Conservation (phyloP, 2,113 vertebrate species). For the Colaptes auratus region DNA sequence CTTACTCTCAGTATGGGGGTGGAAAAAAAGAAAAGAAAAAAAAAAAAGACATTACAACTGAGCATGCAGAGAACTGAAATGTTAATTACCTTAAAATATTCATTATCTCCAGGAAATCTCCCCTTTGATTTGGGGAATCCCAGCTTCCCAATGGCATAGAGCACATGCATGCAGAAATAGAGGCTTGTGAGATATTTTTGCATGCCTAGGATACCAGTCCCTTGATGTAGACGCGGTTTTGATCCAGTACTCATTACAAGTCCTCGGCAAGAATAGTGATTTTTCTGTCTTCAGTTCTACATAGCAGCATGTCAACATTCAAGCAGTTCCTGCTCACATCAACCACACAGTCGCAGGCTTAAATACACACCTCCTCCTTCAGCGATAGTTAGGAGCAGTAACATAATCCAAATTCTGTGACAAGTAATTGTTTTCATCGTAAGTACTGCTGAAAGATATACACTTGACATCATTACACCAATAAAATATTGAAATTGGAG, state of each 20-base stretch:
- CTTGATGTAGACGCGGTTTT: neutral
- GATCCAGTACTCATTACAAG: neutral
- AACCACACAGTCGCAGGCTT: neutral
- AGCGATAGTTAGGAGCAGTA: neutral
- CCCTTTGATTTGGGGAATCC: neutral
- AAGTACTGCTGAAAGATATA: neutral
- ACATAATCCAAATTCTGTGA: neutral
- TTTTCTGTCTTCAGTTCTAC: neutral
- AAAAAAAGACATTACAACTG: neutral
- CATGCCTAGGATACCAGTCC: neutral
- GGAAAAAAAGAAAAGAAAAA: neutral
- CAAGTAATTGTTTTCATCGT: neutral
- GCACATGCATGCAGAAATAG: neutral
- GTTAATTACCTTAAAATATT: slow-evolving; percentile 26
- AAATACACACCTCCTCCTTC: neutral
- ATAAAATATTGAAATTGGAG: neutral
- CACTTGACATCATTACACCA: neutral
- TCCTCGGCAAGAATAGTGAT: neutral
- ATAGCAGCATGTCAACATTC: neutral
- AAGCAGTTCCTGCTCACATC: neutral
- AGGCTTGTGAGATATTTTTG: neutral
- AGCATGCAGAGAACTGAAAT: neutral
- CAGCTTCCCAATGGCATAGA: neutral
- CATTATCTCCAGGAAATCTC: slow-evolving; percentile 4
- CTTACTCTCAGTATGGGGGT: neutral